Conservation (phyloP, 2,113 vertebrate species). For the Clarias batrachus region DNA sequence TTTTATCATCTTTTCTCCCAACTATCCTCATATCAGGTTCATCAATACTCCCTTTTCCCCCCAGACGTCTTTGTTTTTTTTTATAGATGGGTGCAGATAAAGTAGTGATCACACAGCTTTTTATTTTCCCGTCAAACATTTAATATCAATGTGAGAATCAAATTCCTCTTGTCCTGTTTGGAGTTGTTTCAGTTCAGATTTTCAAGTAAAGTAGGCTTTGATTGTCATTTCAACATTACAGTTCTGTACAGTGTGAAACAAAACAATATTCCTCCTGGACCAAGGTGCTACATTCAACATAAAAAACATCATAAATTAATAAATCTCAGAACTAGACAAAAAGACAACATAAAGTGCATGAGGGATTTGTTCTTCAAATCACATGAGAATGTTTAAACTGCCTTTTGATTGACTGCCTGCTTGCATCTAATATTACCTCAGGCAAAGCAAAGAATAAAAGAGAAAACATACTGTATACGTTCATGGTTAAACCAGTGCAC, state of each 20-base stretch:
- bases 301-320: too few species aligned
- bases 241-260: not conserved
- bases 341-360: too few species aligned
- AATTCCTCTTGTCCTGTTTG: not conserved
- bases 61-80: too few species aligned
- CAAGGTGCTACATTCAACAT: too few species aligned
- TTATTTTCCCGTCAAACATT: not conserved
- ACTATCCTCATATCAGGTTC: too few species aligned
- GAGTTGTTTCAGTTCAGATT: not conserved
- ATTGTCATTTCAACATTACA: too few species aligned
- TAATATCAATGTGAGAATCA: not conserved
- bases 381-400: not conserved
- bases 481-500: not conserved
- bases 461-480: not conserved
- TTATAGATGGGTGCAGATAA: too few species aligned
- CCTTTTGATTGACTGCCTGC: not conserved
- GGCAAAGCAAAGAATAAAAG: not conserved
- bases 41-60: too few species aligned
- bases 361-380: not conserved
- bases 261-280: too few species aligned
- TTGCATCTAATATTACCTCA: not conserved
- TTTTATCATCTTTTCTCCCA: too few species aligned
- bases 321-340: too few species aligned
- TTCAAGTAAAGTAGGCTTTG: not conserved
- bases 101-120: not conserved